Conservation (phyloP, 92 coral and sea anemone genomes). For the Parazoanthus swiftii region DNA sequence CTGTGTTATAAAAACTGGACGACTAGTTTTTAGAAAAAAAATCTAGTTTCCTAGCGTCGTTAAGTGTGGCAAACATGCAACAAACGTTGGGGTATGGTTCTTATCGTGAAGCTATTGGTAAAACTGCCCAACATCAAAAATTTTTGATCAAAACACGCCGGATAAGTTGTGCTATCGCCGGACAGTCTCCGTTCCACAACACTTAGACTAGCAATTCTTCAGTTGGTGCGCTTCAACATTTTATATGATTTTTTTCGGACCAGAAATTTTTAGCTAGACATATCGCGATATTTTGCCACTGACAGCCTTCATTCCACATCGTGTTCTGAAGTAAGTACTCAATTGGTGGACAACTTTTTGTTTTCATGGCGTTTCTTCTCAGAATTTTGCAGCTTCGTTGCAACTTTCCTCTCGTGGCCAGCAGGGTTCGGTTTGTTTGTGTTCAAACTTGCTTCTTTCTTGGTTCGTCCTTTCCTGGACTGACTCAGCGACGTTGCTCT, state of each 20-base stretch:
- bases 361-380: conserved; percentile 66
- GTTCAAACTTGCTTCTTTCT: conserved; percentile 81
- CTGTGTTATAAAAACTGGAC: no score
- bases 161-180: neutral
- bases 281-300: neutral
- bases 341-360: neutral
- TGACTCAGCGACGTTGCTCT: conserved; percentile 52
- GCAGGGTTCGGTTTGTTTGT: conserved; percentile 86
- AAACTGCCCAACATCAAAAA: no score
- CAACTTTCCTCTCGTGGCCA: conserved; percentile 87
- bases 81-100: no score
- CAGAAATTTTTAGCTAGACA: neutral
- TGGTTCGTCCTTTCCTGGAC: conserved; percentile 82
- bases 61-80: no score
- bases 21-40: no score
- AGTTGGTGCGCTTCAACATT: neutral
- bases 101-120: no score
- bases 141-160: no score
- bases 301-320: neutral
- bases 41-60: no score
- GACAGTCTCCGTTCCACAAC: neutral
- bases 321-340: neutral
- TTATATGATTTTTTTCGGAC: conserved; percentile 23
- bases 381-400: conserved; percentile 73
- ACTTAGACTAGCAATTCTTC: neutral